phyloP scores from a whole-genome alignment of 2,888 invertebrate species.

The Epinotia nisella region DNA sequence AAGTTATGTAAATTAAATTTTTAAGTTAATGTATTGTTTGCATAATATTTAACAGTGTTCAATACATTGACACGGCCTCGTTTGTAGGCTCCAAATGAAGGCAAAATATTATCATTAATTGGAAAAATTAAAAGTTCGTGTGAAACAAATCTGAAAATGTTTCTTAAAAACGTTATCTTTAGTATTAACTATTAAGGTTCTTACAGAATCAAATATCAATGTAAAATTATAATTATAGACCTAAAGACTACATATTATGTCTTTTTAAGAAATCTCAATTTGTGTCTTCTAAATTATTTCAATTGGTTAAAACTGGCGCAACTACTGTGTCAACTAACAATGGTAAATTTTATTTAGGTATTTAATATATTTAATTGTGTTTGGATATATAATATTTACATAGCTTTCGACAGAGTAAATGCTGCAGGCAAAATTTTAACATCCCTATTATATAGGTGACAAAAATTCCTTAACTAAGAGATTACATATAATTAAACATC shows the following conservation, averaged over 20 bases:
- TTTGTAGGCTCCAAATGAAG: too few relatives aligned
- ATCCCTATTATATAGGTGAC: constrained; percentile 20
- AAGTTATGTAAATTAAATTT: too few relatives aligned
- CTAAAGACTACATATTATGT: neutral
- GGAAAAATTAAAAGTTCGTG: too few relatives aligned
- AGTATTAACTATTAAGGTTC: too few relatives aligned
- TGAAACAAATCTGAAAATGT: too few relatives aligned
- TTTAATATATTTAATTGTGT: too few relatives aligned
- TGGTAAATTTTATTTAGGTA: neutral
- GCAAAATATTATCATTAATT: too few relatives aligned
- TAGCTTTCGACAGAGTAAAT: neutral
- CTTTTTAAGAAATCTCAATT: neutral
- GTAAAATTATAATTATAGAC: neutral
- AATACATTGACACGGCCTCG: too few relatives aligned
- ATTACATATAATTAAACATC: constrained; percentile 5
- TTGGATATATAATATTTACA: neutral
- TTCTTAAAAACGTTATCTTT: too few relatives aligned
- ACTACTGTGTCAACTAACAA: constrained; percentile 2
- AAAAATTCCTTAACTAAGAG: constrained; percentile 13
- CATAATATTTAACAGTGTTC: too few relatives aligned
- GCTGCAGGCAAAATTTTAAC: constrained; percentile 2
- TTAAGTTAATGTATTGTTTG: too few relatives aligned
- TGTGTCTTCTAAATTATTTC: neutral
- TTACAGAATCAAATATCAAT: neutral
- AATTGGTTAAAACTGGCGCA: neutral